phyloP scores from a whole-genome alignment of 2,888 invertebrate species.

The Drosophila barbarae region DNA sequence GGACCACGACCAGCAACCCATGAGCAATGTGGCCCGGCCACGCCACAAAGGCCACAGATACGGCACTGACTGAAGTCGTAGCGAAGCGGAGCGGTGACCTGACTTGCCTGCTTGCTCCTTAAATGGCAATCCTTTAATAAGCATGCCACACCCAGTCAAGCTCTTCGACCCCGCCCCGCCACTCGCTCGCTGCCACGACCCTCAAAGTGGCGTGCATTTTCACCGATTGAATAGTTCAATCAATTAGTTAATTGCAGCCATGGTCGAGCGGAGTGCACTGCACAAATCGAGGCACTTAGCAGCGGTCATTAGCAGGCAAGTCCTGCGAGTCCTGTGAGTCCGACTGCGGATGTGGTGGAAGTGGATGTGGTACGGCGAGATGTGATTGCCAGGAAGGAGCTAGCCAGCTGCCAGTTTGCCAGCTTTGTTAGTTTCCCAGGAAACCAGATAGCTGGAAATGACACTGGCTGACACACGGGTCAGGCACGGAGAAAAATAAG shows the following conservation, averaged over 20 bases:
- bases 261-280: slow-evolving; percentile 51
- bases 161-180: slow-evolving; percentile 1
- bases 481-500: background rate
- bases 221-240: slow-evolving; percentile 72
- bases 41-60: slow-evolving; percentile 35
- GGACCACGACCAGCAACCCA: slow-evolving; percentile 42
- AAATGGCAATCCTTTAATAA: slow-evolving; percentile 47
- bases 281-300: slow-evolving; percentile 69
- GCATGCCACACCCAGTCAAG: slow-evolving; percentile 53
- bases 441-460: slow-evolving; percentile 54
- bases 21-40: slow-evolving; percentile 42
- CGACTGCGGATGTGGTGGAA: slow-evolving; percentile 14
- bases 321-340: slow-evolving; percentile 21
- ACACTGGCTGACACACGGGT: slow-evolving; percentile 33
- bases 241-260: slow-evolving; percentile 68
- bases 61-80: slow-evolving; percentile 15
- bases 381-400: slow-evolving; percentile 36
- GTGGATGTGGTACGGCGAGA: slow-evolving; percentile 3
- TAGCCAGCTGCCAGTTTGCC: slow-evolving; percentile 37
- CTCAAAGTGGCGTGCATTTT: slow-evolving; percentile 50
- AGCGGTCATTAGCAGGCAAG: slow-evolving; percentile 59
- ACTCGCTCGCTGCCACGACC: slow-evolving; percentile 4
- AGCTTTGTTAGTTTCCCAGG: slow-evolving; percentile 31
- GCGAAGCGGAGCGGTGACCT: slow-evolving; percentile 6
- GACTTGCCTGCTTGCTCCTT: slow-evolving; percentile 33